Base-by-base conservation (phyloP, 1,140 invertebrate genomes). In the Bicyclus anynana region DNA sequence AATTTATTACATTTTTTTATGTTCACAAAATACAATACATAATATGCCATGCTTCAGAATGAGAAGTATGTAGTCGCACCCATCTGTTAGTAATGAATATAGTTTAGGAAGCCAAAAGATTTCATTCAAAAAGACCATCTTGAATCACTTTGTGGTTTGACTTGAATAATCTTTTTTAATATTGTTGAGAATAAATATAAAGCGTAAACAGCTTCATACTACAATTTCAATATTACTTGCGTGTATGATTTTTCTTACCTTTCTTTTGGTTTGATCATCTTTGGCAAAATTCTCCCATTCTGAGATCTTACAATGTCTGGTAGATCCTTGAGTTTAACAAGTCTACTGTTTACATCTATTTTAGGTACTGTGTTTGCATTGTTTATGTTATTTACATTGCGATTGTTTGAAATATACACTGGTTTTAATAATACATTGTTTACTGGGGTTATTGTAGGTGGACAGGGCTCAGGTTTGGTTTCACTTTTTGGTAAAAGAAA, bases 201-300 rank as follows among this genome's bases (percentile, higher is more conserved):
- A n/a, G n/a, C n/a, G n/a, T n/a, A n/a, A n/a, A n/a, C n/a, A n/a
- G n/a, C n/a, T n/a, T 27, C 26, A 37, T n/a, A 13, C 13, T 14
- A 12, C 2, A 12, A 37, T 3, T 37, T 37, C 2, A 46, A 21
- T 23, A 10, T 16, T 17, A 2, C 17, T 17, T 16, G 18, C 16
- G 16, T 16, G 5, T 37, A 37, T 9, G 35, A 14, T 40, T 26
- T 18, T 7, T 77, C 78, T 74, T 77, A 84, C 81, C 61, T 73
- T 54, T 87, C 81, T 72, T 80, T 82, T 69, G 81, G 76, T 64
- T 78, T 84, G 26, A 66, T n/a, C n/a, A n/a, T 83, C 79, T 87
- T 87, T 81, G 81, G 77, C 58, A 77, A 57, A 53, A 72, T 62
- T 74, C 69, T 81, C 48, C 73, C 69, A 59, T 60, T 65, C 42